Evolutionary conservation across 2,113 vertebrate species (phyloP).

Genomic region (Delphinapterus leucas): DNA sequence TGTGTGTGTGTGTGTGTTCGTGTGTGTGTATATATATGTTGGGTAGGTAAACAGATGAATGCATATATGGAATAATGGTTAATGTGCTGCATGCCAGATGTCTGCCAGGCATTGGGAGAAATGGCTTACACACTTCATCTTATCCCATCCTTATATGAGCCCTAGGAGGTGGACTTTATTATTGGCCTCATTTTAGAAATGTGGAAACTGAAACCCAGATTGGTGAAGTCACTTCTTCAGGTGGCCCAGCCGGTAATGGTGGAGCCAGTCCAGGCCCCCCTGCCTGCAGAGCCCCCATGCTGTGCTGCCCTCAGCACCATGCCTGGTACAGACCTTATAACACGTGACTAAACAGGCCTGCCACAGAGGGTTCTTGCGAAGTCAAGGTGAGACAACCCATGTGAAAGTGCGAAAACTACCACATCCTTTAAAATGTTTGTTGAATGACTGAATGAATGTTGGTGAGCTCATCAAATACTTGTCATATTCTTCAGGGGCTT

Average conservation of each 20-base stretch:
- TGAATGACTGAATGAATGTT: neutral
- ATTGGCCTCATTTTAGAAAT: neutral
- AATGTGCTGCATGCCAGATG: neutral
- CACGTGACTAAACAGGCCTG: neutral
- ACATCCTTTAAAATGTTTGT: neutral
- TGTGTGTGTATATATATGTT: too few species aligned
- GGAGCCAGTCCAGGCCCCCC: neutral
- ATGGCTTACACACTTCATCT: neutral
- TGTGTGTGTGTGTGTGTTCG: too few species aligned
- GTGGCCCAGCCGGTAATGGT: neutral
- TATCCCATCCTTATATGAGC: neutral
- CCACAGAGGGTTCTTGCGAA: neutral
- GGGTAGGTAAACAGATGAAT: neutral
- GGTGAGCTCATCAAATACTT: neutral
- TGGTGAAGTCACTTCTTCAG: neutral
- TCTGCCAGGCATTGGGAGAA: neutral
- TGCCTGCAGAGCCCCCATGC: neutral
- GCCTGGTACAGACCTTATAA: neutral
- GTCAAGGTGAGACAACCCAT: neutral
- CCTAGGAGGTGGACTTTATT: neutral
- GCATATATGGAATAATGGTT: neutral
- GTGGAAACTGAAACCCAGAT: neutral
- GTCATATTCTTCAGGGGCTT: neutral
- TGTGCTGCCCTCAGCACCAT: neutral
- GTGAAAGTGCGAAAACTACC: neutral